phyloP scores from a whole-genome alignment of 2,797 vertebrate genomes.

The Smutsia gigantea region DNA sequence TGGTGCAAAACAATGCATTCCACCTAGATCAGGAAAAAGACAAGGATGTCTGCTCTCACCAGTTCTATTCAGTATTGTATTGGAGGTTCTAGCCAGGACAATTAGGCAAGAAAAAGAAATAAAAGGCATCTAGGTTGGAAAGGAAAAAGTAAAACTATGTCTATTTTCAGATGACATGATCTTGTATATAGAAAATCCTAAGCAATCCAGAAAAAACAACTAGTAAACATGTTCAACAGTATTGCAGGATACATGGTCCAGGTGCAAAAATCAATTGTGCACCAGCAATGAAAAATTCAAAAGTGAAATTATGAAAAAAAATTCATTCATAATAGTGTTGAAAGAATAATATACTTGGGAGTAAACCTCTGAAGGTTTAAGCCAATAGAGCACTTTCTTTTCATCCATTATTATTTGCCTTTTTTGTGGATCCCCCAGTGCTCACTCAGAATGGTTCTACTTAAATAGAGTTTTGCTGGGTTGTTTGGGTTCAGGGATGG shows the following conservation, averaged over 20 bases:
- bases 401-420: slow-evolving; percentile 16
- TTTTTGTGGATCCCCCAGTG: not conserved
- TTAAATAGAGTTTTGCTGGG: not conserved
- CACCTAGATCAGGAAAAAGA: not conserved
- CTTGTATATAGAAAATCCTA: slow-evolving; percentile 29
- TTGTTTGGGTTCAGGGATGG: not conserved
- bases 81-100: not conserved
- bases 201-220: not conserved
- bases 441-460: not conserved
- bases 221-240: not conserved
- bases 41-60: not conserved
- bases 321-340: not conserved
- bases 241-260: not conserved
- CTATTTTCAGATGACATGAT: not conserved
- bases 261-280: not conserved
- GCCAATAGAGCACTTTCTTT: not conserved
- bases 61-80: not conserved
- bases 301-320: slow-evolving; percentile 1
- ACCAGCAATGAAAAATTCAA: slow-evolving; percentile 20
- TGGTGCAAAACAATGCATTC: not conserved
- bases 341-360: slow-evolving; percentile 35
- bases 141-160: not conserved
- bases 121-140: not conserved
- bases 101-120: slow-evolving; percentile 12
- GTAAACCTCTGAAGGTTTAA: not conserved